Conservation (phyloP, 1,140 invertebrate genomes). For the Pseudoatta argentina region DNA sequence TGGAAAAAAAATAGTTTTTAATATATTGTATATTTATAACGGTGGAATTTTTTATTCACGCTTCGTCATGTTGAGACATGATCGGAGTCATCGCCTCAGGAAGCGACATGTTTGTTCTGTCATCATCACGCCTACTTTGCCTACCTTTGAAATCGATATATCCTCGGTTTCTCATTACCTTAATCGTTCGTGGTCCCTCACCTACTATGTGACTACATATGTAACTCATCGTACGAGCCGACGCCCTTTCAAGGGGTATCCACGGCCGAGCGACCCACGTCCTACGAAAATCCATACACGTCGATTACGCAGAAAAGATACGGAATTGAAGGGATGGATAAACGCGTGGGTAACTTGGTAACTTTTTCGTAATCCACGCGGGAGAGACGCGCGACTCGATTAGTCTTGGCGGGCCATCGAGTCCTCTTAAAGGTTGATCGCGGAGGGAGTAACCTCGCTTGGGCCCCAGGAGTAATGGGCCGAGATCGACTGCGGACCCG, state of each 20-base stretch:
- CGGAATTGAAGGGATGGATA: not conserved
- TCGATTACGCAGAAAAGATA: constrained; percentile 14
- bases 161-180: constrained; percentile 46
- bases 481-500: constrained; percentile 72
- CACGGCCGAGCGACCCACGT: not conserved
- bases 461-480: constrained; percentile 64
- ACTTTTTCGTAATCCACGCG: constrained; percentile 36
- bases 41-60: not conserved
- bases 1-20: not conserved
- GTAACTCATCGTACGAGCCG: not conserved
- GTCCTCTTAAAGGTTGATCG: constrained; percentile 67
- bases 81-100: not conserved
- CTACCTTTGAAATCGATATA: constrained; percentile 36
- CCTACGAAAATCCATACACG: not conserved
- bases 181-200: constrained; percentile 36
- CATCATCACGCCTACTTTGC: constrained; percentile 31
- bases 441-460: constrained; percentile 60
- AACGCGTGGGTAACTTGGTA: not conserved
- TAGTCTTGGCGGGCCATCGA: constrained; percentile 32
- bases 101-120: constrained; percentile 22
- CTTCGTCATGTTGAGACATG: not conserved
- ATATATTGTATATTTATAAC: not conserved
- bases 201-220: not conserved
- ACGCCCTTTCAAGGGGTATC: constrained; percentile 32
- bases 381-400: constrained; percentile 40